These are phyloP conservation scores for Plebejus argus DNA, from an alignment of 2,888 invertebrate genomes.

Conservation along the genomic window DNA sequence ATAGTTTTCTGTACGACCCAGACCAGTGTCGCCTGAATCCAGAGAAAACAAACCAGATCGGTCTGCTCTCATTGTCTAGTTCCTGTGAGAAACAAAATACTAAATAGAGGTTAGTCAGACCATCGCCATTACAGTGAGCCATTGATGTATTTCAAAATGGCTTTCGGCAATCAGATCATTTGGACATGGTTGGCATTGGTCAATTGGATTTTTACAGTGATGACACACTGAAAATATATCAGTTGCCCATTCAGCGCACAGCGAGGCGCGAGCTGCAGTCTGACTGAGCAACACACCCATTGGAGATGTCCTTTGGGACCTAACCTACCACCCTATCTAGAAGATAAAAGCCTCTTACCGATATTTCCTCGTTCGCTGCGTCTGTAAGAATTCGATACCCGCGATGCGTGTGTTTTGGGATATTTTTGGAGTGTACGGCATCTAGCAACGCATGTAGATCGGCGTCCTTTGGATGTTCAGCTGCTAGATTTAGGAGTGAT, in stretches of 20 bases:
- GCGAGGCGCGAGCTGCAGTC: too few relatives aligned
- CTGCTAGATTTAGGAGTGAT: background rate
- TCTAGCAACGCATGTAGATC: constrained; percentile 1
- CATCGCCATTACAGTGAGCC: too few relatives aligned
- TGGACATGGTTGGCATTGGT: too few relatives aligned
- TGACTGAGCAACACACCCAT: background rate
- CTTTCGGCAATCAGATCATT: too few relatives aligned
- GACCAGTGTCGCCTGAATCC: constrained; percentile 24
- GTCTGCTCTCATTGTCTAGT: background rate
- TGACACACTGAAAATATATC: too few relatives aligned
- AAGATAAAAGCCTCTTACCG: background rate
- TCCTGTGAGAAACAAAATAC: constrained; percentile 6
- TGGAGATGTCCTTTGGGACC: background rate
- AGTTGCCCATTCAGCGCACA: too few relatives aligned
- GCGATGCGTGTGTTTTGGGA: background rate
- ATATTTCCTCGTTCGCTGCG: background rate
- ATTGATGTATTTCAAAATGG: too few relatives aligned
- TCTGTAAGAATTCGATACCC: background rate
- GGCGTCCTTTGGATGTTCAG: background rate
- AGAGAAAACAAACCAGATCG: constrained; percentile 28
- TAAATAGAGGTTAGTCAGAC: background rate
- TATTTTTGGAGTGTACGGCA: background rate
- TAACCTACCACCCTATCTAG: too few relatives aligned
- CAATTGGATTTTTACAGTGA: too few relatives aligned
- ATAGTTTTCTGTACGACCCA: background rate